These are phyloP conservation scores for Chaetophractus vellerosus DNA, from an alignment of 2,797 vertebrate species.

Conservation along the genomic window DNA sequence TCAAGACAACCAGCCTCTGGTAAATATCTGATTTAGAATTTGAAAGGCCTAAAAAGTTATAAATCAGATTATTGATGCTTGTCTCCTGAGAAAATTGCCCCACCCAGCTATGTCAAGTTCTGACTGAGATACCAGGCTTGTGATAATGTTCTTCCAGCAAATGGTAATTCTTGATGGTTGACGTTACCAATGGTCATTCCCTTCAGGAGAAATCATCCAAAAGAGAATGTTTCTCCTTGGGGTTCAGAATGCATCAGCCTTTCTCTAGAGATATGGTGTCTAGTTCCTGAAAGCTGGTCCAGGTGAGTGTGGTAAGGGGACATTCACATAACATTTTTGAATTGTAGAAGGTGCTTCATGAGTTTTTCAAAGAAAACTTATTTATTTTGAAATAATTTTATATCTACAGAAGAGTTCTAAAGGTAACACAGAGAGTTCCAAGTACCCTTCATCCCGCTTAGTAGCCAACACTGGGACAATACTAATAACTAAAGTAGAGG, in stretches of 20 bases:
- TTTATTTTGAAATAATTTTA: conserved; percentile 23
- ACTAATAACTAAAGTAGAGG: neutral
- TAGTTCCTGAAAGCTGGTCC: neutral
- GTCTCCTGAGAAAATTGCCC: neutral
- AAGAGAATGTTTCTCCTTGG: neutral
- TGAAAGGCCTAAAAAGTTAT: neutral
- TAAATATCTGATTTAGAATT: conserved; percentile 72
- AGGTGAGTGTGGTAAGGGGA: accelerated
- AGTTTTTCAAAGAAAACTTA: neutral
- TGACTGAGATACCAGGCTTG: neutral
- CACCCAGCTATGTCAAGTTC: neutral
- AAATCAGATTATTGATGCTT: neutral
- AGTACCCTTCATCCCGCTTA: neutral
- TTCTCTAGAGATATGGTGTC: neutral
- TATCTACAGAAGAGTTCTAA: neutral
- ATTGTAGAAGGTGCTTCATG: neutral
- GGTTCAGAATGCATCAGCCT: neutral
- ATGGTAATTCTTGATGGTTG: neutral
- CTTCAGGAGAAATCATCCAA: neutral
- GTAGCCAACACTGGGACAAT: neutral
- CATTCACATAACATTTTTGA: neutral
- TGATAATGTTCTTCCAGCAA: neutral
- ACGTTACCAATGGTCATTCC: neutral
- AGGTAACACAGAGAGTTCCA: neutral
- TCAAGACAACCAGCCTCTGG: conserved; percentile 67